Conservation (phyloP, 2,797 vertebrate species). For the Spheniscus humboldti region DNA sequence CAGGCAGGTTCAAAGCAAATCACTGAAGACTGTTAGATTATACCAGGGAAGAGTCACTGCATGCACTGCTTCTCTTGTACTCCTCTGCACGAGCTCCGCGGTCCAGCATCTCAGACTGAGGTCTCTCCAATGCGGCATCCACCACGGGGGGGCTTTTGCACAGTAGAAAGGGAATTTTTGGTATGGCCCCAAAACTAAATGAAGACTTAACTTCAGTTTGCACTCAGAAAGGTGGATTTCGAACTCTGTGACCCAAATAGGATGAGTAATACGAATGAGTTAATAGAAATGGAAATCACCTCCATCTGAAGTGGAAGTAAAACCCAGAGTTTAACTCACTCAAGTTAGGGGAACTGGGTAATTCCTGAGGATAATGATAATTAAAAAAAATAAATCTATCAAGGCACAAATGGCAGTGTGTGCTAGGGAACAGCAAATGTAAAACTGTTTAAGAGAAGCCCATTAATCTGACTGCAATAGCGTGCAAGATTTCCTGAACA, state of each 20-base stretch:
- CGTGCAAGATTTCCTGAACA: background rate
- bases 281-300: conserved; percentile 32
- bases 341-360: background rate
- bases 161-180: background rate
- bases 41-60: background rate
- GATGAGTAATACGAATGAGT: background rate
- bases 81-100: fast-evolving
- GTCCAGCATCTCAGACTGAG: background rate
- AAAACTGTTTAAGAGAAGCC: conserved; percentile 12
- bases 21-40: background rate
- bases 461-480: background rate
- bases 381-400: conserved; percentile 28
- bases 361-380: conserved; percentile 27
- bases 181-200: background rate
- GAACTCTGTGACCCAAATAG: background rate
- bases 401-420: background rate
- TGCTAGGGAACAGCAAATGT: background rate
- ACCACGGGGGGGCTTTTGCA: fast-evolving
- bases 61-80: background rate
- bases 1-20: background rate
- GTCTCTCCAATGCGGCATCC: background rate
- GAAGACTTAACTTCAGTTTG: background rate
- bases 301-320: background rate
- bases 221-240: background rate
- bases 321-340: background rate